Base-by-base conservation (phyloP, 2,113 vertebrate genomes). In the Corythaixoides concolor region DNA sequence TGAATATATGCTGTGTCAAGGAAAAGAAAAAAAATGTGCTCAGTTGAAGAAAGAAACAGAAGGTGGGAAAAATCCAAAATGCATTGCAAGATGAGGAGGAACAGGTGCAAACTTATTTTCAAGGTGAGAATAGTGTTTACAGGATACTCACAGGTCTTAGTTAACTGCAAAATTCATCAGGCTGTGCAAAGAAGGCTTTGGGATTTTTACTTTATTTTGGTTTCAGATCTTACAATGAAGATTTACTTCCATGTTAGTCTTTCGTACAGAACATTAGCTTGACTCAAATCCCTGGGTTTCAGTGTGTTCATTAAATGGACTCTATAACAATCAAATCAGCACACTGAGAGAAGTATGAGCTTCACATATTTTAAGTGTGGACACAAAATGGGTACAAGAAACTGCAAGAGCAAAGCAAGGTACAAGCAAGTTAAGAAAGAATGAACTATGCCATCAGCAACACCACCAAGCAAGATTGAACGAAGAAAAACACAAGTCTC, bases 51-150 rank as follows among this genome's bases (percentile, higher is more conserved):
- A 69, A 75, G 84, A 86, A 92, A 37, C 67, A 90, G 94, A 93
- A 89, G 53, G 66, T 50, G 89, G 39, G 50, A 28, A 92, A 87
- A 63, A 58, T 8, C 10, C 9, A 30, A 52, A 86, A 76, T 43
- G 23, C 56, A 72, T 19, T 84, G 33, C 28, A 92, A 84, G 80
- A 92, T 70, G 47, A 89, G 14, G 32, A 97, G 32, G 91, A 94
- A 72, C 66, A 93, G 84, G 77, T 93, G 62, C 28, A 76, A 60
- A 68, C 39, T 78, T 83, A 27, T 78, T 85, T 72, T 75, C 94
- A 89, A 89, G 89, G 90, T 92, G 80, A 95, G 66, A 87, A 73
- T n/a, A 72, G 41, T 53, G 39, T 87, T 95, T 89, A 87, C 66
- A 95, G 49, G 35, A 68, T 49, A 52, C 15, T n/a, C n/a, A 69